phyloP scores from a whole-genome alignment of 1,140 invertebrate genomes.

The Apis florea region DNA sequence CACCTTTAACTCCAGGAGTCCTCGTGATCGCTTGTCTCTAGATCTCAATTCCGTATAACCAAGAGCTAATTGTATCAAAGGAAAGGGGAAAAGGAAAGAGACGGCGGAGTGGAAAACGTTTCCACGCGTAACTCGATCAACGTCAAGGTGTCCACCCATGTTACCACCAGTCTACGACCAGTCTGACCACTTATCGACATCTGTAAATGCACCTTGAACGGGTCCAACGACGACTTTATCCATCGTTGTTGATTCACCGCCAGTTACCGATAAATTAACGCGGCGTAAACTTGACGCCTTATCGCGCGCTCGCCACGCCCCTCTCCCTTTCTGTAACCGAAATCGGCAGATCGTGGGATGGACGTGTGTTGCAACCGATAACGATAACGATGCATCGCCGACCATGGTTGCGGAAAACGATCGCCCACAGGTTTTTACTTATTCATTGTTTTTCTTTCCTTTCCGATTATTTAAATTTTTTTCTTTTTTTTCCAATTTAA shows the following conservation, averaged over 20 bases:
- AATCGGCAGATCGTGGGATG: slow-evolving; percentile 31
- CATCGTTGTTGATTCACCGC: slow-evolving; percentile 22
- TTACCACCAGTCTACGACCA: slow-evolving; percentile 22
- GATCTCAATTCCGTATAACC: slow-evolving; percentile 8
- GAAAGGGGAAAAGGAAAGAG: not conserved
- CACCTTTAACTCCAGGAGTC: not conserved
- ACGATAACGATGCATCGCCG: slow-evolving; percentile 28
- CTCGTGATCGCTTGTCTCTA: slow-evolving; percentile 34
- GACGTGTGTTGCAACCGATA: not conserved
- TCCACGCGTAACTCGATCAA: slow-evolving; percentile 26
- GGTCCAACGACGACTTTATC: slow-evolving; percentile 26
- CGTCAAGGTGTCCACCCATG: slow-evolving; percentile 44
- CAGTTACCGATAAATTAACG: slow-evolving; percentile 38
- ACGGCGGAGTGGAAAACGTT: not conserved
- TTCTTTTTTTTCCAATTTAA: too few relatives aligned
- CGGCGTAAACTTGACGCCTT: slow-evolving; percentile 24
- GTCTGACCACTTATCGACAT: slow-evolving; percentile 42
- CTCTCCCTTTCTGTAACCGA: slow-evolving; percentile 8
- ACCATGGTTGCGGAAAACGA: not conserved
- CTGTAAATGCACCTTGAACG: slow-evolving; percentile 43
- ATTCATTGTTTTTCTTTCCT: too few relatives aligned
- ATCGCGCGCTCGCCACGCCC: slow-evolving; percentile 21
- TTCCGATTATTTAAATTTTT: too few relatives aligned
- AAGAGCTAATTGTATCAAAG: not conserved
- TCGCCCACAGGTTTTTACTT: not conserved